Conservation (phyloP, 2,888 invertebrate genomes). For the Rhamphomyia laevipes region DNA sequence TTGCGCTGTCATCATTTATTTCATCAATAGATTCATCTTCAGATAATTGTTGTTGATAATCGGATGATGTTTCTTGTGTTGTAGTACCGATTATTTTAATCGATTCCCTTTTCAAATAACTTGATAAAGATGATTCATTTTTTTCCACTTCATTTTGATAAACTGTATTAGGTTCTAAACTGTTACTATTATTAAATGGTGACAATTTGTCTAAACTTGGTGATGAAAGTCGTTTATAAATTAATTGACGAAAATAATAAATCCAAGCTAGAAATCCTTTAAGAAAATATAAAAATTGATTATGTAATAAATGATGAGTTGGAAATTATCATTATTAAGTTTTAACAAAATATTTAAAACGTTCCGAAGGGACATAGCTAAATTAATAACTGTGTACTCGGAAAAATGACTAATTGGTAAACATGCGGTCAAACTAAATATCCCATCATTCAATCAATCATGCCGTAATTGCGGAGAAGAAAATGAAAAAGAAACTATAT, state of each 20-base stretch:
- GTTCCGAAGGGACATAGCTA: too few relatives aligned
- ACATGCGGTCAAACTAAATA: too few relatives aligned
- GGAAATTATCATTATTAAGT: too few relatives aligned
- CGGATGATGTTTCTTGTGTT: constrained; percentile 6
- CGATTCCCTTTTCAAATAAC: constrained; percentile 8
- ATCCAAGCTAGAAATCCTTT: neutral
- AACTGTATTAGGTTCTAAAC: too few relatives aligned
- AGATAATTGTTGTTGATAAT: constrained; percentile 8
- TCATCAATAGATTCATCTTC: neutral
- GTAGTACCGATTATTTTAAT: constrained; percentile 10
- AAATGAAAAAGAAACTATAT: too few relatives aligned
- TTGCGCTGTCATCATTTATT: constrained; percentile 1
- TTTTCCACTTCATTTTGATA: constrained; percentile 1
- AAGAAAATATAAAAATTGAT: neutral
- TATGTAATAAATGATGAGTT: neutral
- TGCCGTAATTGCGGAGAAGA: too few relatives aligned
- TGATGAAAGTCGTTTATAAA: neutral
- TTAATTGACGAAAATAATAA: neutral
- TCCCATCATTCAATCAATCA: too few relatives aligned
- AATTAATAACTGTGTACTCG: too few relatives aligned
- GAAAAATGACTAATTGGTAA: too few relatives aligned
- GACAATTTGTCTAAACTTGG: neutral
- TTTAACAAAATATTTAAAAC: too few relatives aligned
- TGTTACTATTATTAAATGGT: neutral
- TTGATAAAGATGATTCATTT: neutral